Base-by-base conservation (phyloP, 92 coral and sea anemone genomes). In the Virgularia gustaviana region DNA sequence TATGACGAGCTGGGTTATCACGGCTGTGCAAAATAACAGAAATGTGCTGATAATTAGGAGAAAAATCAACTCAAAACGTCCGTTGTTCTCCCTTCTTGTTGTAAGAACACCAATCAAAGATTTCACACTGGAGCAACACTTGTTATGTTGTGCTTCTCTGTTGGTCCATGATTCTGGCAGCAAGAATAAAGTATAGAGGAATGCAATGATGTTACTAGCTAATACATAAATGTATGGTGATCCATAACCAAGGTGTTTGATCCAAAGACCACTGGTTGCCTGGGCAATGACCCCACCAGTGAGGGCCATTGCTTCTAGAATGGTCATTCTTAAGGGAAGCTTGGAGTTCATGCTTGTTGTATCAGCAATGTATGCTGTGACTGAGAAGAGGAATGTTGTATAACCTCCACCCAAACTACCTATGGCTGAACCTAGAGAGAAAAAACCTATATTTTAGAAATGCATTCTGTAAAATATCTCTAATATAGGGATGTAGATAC, bases 231-330 rank as follows among this genome's bases (percentile, higher is more conserved):
- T 70, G 55, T 79, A 90, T 16, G 88, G 87, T 44, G 95, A 83
- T 16, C 37, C 77, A 44, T 76, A 90, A 19, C 97, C 97, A 22
- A 88, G 61, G 12, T 75, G 73, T 31, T 78, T 70, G 15, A 90
- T 81, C 94, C 92, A 90, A 12, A 85, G 38, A 7, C 97, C 97
- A 85, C 97, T 90, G 38, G 81, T 63, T 30, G 84, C 87, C 9
- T 88, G 88, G 6, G 89, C 90, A 29, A 83, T 55, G 36, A 85
- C 85, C 22, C 97, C 97, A 63, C 97, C 80, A 34, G 88, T 49
- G 43, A 90, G 85, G 38, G 97, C 95, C 25, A 90, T 77, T 16
- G 95, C 95, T 65, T 90, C 97, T 7, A 90, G 88, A 51, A 84
- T 67, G 22, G 90, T 89, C 43, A 88, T 80, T 24, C 85, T 84